Evolutionary conservation across 2,888 invertebrate species (phyloP), one percentile per base, ranked within the genome.

Genomic region (Drosophila trichaetosa): DNA sequence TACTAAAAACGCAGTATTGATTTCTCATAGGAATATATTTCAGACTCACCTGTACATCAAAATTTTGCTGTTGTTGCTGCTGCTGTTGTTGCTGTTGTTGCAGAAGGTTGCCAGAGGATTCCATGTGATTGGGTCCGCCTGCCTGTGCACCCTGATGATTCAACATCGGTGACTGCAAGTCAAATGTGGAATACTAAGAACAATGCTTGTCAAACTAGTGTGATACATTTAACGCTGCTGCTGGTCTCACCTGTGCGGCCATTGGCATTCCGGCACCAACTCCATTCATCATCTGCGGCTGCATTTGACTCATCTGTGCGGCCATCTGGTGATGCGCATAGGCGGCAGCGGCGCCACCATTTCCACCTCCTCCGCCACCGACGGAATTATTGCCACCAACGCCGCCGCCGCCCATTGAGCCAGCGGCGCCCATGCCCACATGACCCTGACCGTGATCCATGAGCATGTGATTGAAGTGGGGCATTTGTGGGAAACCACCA

Each of bases 41-140:
- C 7, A 31, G 27, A 93, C 95, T 93, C 88, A 96, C 96, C 96
- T 96, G 96, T 91, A 96, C 96, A 93, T 97, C 96, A 93, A 96
- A 96, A 91, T 96, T 95, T 91, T 96, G 96, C 87, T 95, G 96
- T 89, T 96, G 96, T 89, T 96, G 96, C 91, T 95, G 54, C 27
- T 96, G 96, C 88, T 95, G 96, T 89, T 96, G 96, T 89, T 96
- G 96, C 91, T 95, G 51, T 27, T 69, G 71, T 42, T 78, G 93
- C 82, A 93, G 81, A 58, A 93, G 86, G 92, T 93, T 93, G 94
- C 93, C 94, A 93, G 94, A 92, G 89, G 93, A 94, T 94, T 93
- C 93, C 76, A 93, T 91, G 82, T 93, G 93, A 90, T 93, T 93
- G 42, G 92, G 92, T 69, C 85, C 85, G 66, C 91, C 91, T 66